Evolutionary conservation across 2,797 vertebrate species (phyloP).

Genomic region (Leptoclinus maculatus): DNA sequence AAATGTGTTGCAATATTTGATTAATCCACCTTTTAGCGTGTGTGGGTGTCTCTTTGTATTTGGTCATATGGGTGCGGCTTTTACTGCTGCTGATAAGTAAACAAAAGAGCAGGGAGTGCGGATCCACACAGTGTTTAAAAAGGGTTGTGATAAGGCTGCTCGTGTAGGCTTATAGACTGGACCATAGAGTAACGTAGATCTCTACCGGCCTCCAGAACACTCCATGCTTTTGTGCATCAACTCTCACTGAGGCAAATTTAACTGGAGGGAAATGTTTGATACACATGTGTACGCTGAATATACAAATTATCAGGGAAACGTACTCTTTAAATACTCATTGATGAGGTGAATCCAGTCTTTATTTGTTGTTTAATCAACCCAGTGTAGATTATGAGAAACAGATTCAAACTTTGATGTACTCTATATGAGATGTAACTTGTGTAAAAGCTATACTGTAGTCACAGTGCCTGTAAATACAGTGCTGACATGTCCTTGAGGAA

Average conservation of each 20-base stretch:
- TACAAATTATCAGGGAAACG: neutral
- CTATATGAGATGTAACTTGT: neutral
- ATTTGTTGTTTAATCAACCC: too few species aligned
- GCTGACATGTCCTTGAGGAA: too few species aligned
- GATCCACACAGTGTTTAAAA: neutral
- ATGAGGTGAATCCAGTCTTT: too few species aligned
- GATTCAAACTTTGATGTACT: neutral
- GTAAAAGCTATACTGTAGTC: too few species aligned
- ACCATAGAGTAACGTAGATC: neutral
- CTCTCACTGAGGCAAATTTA: neutral
- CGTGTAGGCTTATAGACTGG: neutral
- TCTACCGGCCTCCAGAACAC: neutral
- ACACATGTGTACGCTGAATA: neutral
- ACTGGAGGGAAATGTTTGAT: neutral
- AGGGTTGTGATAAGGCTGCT: neutral
- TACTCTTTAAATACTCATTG: neutral
- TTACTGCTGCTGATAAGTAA: neutral
- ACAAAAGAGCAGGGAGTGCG: neutral
- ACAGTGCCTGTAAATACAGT: too few species aligned
- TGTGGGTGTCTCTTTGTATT: neutral
- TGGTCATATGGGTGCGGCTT: neutral
- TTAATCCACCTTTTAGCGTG: neutral
- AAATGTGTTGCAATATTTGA: neutral
- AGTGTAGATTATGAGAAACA: too few species aligned
- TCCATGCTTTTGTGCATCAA: neutral